Evolutionary conservation across 1,140 invertebrate species (phyloP).

Genomic region (Coptotermes formosanus): DNA sequence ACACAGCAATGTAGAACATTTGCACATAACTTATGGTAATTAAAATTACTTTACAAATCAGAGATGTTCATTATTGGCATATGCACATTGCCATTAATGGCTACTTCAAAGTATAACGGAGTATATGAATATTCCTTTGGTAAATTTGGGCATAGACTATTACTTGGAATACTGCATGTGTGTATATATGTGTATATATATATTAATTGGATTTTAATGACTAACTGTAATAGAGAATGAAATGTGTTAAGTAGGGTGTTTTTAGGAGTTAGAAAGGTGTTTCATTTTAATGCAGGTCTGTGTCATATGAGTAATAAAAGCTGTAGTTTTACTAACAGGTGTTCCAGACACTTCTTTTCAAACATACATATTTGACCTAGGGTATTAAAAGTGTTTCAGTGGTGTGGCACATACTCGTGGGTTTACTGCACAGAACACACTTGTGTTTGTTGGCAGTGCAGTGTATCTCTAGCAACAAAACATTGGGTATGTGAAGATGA

Average conservation of each 20-base stretch:
- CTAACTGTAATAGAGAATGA: neutral
- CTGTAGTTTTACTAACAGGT: too few relatives aligned
- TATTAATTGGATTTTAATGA: neutral
- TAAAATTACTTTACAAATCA: neutral
- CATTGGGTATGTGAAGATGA: neutral
- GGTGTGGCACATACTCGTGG: neutral
- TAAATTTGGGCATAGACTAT: neutral
- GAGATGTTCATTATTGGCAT: neutral
- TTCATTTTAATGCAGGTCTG: neutral
- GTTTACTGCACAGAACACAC: neutral
- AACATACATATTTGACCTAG: neutral
- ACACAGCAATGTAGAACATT: neutral
- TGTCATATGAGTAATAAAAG: too few relatives aligned
- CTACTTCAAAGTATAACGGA: too few relatives aligned
- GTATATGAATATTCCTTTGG: neutral
- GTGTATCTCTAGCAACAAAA: neutral
- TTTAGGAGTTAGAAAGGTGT: neutral
- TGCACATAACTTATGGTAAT: neutral
- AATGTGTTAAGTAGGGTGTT: neutral
- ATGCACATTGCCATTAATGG: neutral
- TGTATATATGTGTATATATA: neutral
- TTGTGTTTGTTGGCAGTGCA: neutral
- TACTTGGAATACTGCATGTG: neutral
- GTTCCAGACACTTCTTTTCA: too few relatives aligned
- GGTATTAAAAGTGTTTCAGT: neutral